Evolutionary conservation across 2,113 vertebrate genomes (phyloP).

Genomic region (Dromas ardeola): DNA sequence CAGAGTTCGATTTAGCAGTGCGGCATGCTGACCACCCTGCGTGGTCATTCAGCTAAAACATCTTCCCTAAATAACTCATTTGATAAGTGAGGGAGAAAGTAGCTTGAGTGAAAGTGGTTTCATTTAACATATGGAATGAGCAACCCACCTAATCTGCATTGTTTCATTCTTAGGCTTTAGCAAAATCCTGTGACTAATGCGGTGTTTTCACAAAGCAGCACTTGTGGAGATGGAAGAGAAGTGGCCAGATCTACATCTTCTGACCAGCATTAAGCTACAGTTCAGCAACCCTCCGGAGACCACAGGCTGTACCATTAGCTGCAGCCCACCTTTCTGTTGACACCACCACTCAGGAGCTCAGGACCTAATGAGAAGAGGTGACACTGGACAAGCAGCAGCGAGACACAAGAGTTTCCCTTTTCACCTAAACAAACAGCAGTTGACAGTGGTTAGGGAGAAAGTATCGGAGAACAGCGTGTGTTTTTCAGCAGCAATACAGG

Average conservation of each 20-base stretch:
- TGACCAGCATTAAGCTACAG: background rate
- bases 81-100: background rate
- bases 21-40: background rate
- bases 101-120: background rate
- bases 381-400: background rate
- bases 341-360: background rate
- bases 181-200: conserved; percentile 4
- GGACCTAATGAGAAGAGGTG: background rate
- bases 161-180: background rate
- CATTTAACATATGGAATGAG: background rate
- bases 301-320: background rate
- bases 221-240: background rate
- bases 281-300: background rate
- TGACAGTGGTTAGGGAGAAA: background rate
- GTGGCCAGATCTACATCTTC: background rate
- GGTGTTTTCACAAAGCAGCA: conserved; percentile 6
- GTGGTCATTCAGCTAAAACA: background rate
- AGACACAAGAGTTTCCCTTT: background rate
- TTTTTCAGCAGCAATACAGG: conserved; percentile 35
- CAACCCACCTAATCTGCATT: background rate
- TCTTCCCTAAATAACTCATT: background rate
- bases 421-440: background rate
- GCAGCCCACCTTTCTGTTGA: background rate
- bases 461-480: background rate
- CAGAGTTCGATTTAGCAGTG: background rate